phyloP scores from a whole-genome alignment of 2,113 vertebrate genomes.

The Lepus europaeus region DNA sequence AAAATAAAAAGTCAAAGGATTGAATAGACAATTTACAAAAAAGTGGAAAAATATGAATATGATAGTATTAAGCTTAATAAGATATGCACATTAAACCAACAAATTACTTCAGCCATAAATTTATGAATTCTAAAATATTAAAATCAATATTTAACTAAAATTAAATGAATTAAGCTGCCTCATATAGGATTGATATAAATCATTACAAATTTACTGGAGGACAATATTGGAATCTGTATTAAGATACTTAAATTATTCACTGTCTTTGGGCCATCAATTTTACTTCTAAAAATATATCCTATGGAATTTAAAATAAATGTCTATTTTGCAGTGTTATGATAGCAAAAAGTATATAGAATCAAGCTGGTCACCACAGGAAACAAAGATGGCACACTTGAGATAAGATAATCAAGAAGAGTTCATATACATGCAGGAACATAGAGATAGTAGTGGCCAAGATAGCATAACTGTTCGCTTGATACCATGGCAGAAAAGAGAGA shows the following conservation, averaged over 20 bases:
- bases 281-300: slow-evolving; percentile 57
- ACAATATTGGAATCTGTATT: slow-evolving; percentile 58
- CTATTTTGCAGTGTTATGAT: background rate
- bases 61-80: background rate
- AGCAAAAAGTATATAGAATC: background rate
- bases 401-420: slow-evolving; percentile 16
- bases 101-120: slow-evolving; percentile 60
- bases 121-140: slow-evolving; percentile 62
- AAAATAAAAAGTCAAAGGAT: background rate
- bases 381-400: slow-evolving; percentile 22
- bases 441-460: background rate
- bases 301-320: slow-evolving; percentile 49
- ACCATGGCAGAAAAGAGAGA: background rate
- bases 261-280: slow-evolving; percentile 47
- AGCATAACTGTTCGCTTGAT: background rate
- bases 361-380: background rate
- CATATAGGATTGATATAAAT: slow-evolving; percentile 45
- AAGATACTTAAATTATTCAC: slow-evolving; percentile 56
- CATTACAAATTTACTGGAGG: slow-evolving; percentile 60
- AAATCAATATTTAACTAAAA: slow-evolving; percentile 57
- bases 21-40: slow-evolving; percentile 7
- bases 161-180: slow-evolving; percentile 42
- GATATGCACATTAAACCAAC: slow-evolving; percentile 63
- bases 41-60: slow-evolving; percentile 22
- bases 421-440: background rate